Conservation (phyloP, 2,888 invertebrate species). For the Mimachlamys varia region DNA sequence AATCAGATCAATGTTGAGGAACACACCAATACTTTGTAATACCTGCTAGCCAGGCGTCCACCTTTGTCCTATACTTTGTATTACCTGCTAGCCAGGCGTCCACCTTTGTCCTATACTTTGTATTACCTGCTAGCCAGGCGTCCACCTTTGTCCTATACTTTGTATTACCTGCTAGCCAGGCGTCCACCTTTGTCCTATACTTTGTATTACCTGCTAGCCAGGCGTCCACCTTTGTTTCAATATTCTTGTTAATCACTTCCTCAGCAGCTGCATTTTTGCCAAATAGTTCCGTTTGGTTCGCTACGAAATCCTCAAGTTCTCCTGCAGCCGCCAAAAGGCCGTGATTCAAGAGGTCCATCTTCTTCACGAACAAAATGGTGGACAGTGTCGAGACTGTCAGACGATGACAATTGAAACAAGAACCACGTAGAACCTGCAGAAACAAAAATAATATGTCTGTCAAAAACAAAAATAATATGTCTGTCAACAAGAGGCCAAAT, state of each 20-base stretch:
- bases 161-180: too few species aligned
- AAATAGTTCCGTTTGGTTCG: slow-evolving; percentile 52
- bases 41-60: too few species aligned
- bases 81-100: too few species aligned
- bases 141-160: too few species aligned
- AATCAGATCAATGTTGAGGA: too few species aligned
- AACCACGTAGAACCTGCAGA: slow-evolving; percentile 81
- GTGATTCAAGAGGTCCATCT: slow-evolving; percentile 87
- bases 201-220: slow-evolving; percentile 15
- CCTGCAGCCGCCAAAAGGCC: slow-evolving; percentile 68
- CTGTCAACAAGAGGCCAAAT: too few species aligned
- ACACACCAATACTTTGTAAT: too few species aligned
- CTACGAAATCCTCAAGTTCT: slow-evolving; percentile 61
- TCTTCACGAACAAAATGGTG: slow-evolving; percentile 85
- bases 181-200: too few species aligned
- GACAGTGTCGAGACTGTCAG: slow-evolving; percentile 60
- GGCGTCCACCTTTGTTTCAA: slow-evolving; percentile 50
- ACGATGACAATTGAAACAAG: slow-evolving; percentile 82
- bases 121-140: too few species aligned
- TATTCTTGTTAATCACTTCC: slow-evolving; percentile 30
- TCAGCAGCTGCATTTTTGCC: slow-evolving; percentile 43
- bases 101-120: too few species aligned
- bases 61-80: too few species aligned
- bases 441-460: slow-evolving; percentile 29
- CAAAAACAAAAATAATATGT: background rate